Percentiles rank a stretch among this genome's conserved stretches.
Conservation (phyloP, 2,113 vertebrate genomes). For the Prunella fulvescens region DNA sequence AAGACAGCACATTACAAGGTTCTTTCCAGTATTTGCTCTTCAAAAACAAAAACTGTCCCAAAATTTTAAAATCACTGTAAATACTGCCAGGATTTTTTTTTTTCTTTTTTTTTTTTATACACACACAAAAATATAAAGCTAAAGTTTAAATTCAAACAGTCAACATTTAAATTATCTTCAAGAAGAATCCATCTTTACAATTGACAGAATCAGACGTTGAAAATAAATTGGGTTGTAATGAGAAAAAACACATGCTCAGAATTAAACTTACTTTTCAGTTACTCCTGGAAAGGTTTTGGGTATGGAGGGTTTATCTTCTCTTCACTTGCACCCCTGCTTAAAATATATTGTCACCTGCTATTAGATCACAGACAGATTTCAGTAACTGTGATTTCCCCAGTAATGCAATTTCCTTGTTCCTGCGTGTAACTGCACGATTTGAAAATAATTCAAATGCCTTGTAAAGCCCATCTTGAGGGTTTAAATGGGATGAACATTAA, state of each 20-base stretch:
- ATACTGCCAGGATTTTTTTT: background rate
- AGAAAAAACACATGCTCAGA: background rate
- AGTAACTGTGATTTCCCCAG: background rate
- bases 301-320: background rate
- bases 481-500: background rate
- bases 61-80: background rate
- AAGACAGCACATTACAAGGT: background rate
- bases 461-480: background rate
- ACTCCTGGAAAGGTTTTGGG: background rate
- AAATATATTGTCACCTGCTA: background rate
- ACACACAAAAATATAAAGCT: background rate
- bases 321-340: background rate
- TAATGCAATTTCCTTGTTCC: background rate
- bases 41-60: background rate
- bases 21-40: background rate
- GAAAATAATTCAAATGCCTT: background rate
- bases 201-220: background rate
- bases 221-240: background rate
- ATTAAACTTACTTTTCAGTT: background rate
- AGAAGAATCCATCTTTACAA: background rate
- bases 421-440: background rate
- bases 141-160: background rate
- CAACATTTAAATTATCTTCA: background rate
- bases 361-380: background rate
- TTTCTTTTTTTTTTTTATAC: background rate